Evolutionary conservation across 2,888 invertebrate species (phyloP).

Genomic region (Xestia rhomboidea): DNA sequence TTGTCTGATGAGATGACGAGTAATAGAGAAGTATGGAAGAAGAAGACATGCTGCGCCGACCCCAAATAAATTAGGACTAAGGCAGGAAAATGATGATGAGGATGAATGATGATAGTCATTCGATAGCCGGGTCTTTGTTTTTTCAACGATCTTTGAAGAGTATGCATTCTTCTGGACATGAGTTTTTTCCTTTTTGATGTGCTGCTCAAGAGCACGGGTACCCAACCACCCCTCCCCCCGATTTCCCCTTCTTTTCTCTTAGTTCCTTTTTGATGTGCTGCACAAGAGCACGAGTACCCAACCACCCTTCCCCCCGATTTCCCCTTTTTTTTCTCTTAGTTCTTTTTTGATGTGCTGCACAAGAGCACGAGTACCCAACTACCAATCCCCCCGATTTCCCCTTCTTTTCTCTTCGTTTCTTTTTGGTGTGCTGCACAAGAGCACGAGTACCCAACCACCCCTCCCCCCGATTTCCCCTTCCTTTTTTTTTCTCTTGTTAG

Average conservation of each 20-base stretch:
- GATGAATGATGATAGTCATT: neutral
- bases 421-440: too few relatives aligned
- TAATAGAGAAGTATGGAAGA: neutral
- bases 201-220: neutral
- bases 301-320: neutral
- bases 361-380: neutral
- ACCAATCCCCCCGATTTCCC: too few relatives aligned
- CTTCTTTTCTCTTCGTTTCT: too few relatives aligned
- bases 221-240: neutral
- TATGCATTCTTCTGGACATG: neutral
- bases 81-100: too few relatives aligned
- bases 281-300: too few relatives aligned
- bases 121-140: neutral
- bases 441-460: neutral
- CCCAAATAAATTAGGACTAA: neutral
- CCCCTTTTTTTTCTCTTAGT: neutral
- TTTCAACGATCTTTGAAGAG: neutral
- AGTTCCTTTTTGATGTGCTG: too few relatives aligned
- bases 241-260: neutral
- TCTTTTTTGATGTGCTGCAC: neutral
- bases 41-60: neutral
- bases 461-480: neutral
- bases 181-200: too few relatives aligned
- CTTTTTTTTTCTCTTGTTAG: neutral
- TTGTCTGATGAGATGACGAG: neutral